Conservation (phyloP, 1,140 invertebrate species). For the Popillia japonica region DNA sequence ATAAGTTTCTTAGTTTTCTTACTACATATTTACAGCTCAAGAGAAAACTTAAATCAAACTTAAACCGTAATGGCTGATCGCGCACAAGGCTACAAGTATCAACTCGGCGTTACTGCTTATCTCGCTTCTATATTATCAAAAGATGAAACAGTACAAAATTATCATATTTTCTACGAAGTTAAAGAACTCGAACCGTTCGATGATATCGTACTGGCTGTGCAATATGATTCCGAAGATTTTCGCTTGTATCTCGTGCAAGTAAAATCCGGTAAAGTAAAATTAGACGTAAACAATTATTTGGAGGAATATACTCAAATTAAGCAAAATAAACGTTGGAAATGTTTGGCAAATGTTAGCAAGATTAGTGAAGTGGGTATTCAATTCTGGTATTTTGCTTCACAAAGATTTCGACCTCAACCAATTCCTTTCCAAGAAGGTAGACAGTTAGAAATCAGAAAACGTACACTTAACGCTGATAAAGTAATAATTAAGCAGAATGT, state of each 20-base stretch:
- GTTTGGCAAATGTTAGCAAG: neutral
- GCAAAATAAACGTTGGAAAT: neutral
- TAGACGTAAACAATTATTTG: neutral
- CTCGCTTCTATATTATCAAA: neutral
- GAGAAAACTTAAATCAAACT: no score
- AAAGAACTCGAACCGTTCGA: neutral
- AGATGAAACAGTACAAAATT: neutral
- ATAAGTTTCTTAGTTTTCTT: no score
- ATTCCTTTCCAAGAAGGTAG: neutral
- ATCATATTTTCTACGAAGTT: neutral
- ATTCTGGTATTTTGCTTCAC: neutral
- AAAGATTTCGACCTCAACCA: neutral
- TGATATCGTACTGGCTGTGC: neutral
- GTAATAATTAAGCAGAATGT: neutral
- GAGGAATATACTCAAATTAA: neutral
- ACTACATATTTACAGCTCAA: no score
- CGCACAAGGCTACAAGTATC: neutral
- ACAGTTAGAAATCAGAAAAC: neutral
- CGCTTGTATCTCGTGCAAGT: neutral
- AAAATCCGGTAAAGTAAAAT: neutral
- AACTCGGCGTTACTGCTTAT: neutral
- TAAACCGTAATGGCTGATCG: neutral
- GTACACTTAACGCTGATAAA: neutral
- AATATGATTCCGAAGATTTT: neutral
- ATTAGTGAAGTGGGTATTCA: neutral